These are phyloP conservation scores for Notodonta ziczac DNA, from an alignment of 2,888 invertebrate species.

Conservation along the genomic window DNA sequence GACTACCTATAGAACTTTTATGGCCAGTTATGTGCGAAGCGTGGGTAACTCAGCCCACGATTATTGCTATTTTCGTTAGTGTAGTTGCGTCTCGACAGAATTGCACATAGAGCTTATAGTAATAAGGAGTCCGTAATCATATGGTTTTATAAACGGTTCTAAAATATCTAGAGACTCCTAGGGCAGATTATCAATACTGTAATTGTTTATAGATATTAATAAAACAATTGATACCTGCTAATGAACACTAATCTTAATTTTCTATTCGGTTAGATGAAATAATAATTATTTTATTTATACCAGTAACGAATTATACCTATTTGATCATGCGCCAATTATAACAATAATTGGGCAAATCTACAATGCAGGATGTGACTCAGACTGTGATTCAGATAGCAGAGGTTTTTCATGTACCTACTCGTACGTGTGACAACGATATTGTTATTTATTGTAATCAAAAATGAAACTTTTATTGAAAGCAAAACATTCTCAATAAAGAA, in stretches of 20 bases:
- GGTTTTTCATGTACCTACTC: background rate
- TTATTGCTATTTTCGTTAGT: constrained; percentile 40
- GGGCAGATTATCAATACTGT: no score
- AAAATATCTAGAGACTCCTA: no score
- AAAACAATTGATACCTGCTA: no score
- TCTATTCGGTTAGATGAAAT: no score
- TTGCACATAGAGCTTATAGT: background rate
- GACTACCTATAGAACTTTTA: constrained; percentile 13
- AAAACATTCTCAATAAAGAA: constrained; percentile 7
- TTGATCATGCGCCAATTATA: background rate
- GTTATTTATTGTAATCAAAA: no score
- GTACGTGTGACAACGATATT: background rate
- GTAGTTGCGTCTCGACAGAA: constrained; percentile 5
- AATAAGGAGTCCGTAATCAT: no score
- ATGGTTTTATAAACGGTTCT: no score
- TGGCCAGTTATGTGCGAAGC: constrained; percentile 38
- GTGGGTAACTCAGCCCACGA: constrained; percentile 48
- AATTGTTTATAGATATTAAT: no score
- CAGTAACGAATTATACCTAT: background rate
- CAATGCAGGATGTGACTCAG: constrained; percentile 22
- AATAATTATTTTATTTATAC: no score
- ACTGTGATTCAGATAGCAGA: constrained; percentile 17
- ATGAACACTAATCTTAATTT: no score
- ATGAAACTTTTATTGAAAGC: background rate
- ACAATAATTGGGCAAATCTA: constrained; percentile 18